phyloP scores from a whole-genome alignment of 1,140 invertebrate genomes.

The Saccostrea echinata region DNA sequence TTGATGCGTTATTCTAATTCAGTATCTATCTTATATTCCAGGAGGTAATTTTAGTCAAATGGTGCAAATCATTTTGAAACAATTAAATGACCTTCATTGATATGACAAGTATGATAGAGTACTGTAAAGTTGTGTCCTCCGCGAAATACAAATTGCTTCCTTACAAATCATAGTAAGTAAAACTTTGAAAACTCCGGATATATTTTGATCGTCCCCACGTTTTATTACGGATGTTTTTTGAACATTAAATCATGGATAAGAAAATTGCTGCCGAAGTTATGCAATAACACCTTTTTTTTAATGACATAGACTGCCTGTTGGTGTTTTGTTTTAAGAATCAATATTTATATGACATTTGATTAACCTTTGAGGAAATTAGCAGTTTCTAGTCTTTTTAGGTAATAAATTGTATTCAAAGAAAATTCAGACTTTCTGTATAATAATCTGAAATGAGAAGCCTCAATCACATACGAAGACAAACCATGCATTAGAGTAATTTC shows the following conservation, averaged over 20 bases:
- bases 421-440: neutral
- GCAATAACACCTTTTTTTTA: neutral
- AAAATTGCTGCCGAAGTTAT: neutral
- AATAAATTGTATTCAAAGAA: neutral
- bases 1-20: neutral
- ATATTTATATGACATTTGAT: neutral
- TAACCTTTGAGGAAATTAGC: neutral
- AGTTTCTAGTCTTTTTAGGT: neutral
- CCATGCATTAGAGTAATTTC: constrained; percentile 29
- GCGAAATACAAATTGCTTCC: neutral
- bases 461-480: neutral
- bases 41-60: constrained; percentile 22
- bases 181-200: neutral
- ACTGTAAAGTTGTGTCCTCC: neutral
- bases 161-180: neutral
- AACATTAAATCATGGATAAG: neutral
- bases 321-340: neutral
- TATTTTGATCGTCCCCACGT: neutral
- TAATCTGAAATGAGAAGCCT: neutral
- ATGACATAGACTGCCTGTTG: neutral
- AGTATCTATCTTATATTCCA: neutral
- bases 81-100: constrained; percentile 2
- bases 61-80: constrained; percentile 3
- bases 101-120: neutral
- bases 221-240: neutral